Conservation (phyloP, 2,888 invertebrate genomes). For the Pteria penguin region DNA sequence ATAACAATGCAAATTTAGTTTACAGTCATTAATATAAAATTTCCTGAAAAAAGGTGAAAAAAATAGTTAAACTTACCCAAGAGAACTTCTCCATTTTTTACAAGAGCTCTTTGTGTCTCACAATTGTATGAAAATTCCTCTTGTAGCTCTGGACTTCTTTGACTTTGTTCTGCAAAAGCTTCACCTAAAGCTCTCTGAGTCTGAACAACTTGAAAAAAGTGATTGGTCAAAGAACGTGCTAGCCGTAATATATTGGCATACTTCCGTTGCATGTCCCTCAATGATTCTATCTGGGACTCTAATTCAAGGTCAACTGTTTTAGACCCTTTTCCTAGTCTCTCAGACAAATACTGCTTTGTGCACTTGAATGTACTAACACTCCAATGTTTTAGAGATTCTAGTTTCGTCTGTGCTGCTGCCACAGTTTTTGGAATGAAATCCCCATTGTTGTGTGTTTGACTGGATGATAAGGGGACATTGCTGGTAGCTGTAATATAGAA, state of each 20-base stretch:
- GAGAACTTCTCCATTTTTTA: slow-evolving; percentile 95
- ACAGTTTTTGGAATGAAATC: slow-evolving; percentile 72
- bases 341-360: slow-evolving; percentile 96
- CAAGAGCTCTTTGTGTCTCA: slow-evolving; percentile 95
- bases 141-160: slow-evolving; percentile 96
- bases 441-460: slow-evolving; percentile 60
- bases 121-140: slow-evolving; percentile 97
- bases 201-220: slow-evolving; percentile 92
- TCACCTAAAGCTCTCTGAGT: slow-evolving; percentile 92
- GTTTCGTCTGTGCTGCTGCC: slow-evolving; percentile 71
- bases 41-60: neutral
- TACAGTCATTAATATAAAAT: no score
- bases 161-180: slow-evolving; percentile 95
- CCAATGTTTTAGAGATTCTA: slow-evolving; percentile 97
- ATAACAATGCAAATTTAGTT: no score
- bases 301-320: slow-evolving; percentile 86
- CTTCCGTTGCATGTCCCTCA: slow-evolving; percentile 96
- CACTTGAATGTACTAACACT: slow-evolving; percentile 99
- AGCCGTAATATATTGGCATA: slow-evolving; percentile 89
- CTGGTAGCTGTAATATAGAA: slow-evolving; percentile 70
- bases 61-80: slow-evolving; percentile 82
- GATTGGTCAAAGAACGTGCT: slow-evolving; percentile 90
- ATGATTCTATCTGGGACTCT: slow-evolving; percentile 94
- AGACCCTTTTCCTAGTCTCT: slow-evolving; percentile 90
- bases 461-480: slow-evolving; percentile 55